phyloP scores from a whole-genome alignment of 2,113 vertebrate species.

The Amazona guildingii region DNA sequence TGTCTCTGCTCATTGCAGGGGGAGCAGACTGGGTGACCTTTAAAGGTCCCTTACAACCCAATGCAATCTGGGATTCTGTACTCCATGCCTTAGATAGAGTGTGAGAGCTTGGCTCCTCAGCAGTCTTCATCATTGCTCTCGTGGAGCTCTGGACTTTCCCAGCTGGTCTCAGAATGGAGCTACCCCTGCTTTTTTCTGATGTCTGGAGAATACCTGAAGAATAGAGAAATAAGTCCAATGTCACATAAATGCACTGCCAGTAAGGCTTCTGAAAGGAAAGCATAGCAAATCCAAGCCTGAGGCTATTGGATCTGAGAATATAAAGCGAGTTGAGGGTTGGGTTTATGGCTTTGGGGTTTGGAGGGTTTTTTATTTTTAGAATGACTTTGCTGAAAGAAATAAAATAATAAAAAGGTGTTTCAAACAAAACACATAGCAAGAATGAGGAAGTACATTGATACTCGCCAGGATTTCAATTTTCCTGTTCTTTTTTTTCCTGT shows the following conservation, averaged over 20 bases:
- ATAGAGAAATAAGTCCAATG: background rate
- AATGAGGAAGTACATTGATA: background rate
- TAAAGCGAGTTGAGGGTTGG: background rate
- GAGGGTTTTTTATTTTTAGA: background rate
- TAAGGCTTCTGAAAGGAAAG: background rate
- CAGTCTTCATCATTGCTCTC: background rate
- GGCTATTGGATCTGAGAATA: background rate
- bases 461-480: background rate
- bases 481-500: background rate
- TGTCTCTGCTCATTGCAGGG: background rate
- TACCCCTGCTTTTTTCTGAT: background rate
- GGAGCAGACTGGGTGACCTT: background rate
- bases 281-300: background rate
- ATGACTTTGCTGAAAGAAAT: background rate
- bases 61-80: background rate
- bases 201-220: background rate
- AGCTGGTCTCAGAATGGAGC: background rate
- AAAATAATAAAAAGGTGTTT: background rate
- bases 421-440: background rate
- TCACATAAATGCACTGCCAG: background rate
- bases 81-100: rapidly evolving
- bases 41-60: background rate
- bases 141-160: background rate
- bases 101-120: background rate
- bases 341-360: background rate